phyloP scores from a whole-genome alignment of 1,140 invertebrate genomes.

The Tetramorium parvispinum region DNA sequence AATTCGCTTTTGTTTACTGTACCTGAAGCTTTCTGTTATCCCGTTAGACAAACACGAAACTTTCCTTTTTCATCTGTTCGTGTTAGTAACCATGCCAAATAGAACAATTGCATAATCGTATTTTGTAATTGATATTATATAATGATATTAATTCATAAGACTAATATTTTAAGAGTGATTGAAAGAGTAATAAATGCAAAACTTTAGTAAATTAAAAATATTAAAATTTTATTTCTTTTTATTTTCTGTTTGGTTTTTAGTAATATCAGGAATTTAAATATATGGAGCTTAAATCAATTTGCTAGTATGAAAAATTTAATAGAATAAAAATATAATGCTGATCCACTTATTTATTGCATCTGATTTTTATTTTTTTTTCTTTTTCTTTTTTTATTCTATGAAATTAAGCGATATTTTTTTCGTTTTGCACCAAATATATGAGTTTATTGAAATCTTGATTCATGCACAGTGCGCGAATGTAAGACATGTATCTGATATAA shows the following conservation, averaged over 20 bases:
- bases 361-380: not conserved
- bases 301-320: not conserved
- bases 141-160: not conserved
- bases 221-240: not conserved
- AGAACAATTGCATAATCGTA: constrained; percentile 16
- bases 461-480: not conserved
- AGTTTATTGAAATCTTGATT: constrained; percentile 29
- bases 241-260: not conserved
- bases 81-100: not conserved
- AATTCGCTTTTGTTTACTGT: constrained; percentile 43
- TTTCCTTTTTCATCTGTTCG: constrained; percentile 11
- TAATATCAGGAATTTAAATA: not conserved
- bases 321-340: not conserved
- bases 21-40: constrained; percentile 14
- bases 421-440: not conserved
- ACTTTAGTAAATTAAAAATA: constrained; percentile 4
- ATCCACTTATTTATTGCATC: not conserved
- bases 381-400: not conserved
- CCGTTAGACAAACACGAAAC: constrained; percentile 14
- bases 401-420: not conserved
- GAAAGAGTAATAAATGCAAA: not conserved
- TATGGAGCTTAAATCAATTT: not conserved
- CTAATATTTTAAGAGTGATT: not conserved
- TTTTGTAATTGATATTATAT: constrained; percentile 35
- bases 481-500: constrained; percentile 1